Base-by-base conservation (phyloP, 2,888 invertebrate genomes). In the Synanthedon tipuliformis region DNA sequence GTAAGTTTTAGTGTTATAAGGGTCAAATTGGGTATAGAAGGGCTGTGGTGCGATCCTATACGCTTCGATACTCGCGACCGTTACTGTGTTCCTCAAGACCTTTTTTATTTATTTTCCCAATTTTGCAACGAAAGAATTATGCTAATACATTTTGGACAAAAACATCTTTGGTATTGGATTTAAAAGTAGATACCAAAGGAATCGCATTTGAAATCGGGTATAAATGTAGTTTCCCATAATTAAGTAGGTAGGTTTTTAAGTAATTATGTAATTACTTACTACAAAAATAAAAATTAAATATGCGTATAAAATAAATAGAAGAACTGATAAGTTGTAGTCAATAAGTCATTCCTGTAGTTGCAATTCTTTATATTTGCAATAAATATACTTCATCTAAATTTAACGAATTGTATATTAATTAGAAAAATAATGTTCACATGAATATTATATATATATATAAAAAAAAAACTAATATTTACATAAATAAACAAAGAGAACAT, bases 1-100 rank as follows among this genome's bases (percentile, higher is more conserved):
- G 86, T 86, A 78, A 81, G 86, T 84, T 55, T 72, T 68, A 48
- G n/a, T 45, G 58, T 65, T 59, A 54, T 65, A 66, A 66, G 71
- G 67, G 69, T 69, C 66, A 69, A 68, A 69, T 67, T 71, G 63
- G 64, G 64, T 61, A 59, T 62, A 61, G 64, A 68, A 68, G 73
- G 64, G 27, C n/a, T 34, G 50, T 62, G 63, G 58, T 57, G 59
- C 59, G 61, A 63, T 64, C 63, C 59, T 78, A 69, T 66, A 67
- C 71, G 80, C 75, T 75, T 65, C 65, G 71, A 56, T 72, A 63
- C 63, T 64, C 58, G 51, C 62, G 63, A 61, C 74, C 73, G 78
- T 74, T 75, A 62, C 61, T 13, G 13, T n/a, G 34, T 50, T 52
- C 13, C 27, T 13, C 8, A 34, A 34, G 10, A 48, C 11, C 34